Percentiles rank a stretch among this genome's conserved stretches.
phyloP scores from a whole-genome alignment of 1,140 invertebrate genomes.

The Charaxes varanes region DNA sequence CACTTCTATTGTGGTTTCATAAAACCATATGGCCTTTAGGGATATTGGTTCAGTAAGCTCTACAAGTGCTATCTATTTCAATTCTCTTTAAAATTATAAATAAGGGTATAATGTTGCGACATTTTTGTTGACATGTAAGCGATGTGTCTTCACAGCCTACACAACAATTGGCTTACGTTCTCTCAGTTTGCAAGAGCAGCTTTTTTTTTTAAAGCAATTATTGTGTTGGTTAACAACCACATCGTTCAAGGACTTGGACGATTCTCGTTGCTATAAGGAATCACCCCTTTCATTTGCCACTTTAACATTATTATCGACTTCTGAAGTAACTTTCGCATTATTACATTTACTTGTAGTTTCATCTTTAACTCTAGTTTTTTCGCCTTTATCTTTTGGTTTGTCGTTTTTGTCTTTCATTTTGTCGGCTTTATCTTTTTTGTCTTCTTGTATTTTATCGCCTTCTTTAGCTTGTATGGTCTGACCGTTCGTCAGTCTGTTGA shows the following conservation, averaged over 20 bases:
- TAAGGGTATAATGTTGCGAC: no score
- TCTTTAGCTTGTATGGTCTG: conserved; percentile 35
- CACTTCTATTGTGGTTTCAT: no score
- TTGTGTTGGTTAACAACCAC: conserved; percentile 33
- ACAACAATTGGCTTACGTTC: conserved; percentile 47
- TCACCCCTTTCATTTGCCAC: conserved; percentile 33
- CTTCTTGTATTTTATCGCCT: conserved; percentile 16
- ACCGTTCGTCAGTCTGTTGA: conserved; percentile 47
- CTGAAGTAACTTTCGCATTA: conserved; percentile 20
- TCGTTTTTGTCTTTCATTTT: conserved; percentile 25
- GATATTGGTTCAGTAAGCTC: no score
- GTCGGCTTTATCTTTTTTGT: conserved; percentile 23
- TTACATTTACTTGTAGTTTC: no score
- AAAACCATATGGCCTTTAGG: no score
- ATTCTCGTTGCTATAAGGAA: conserved; percentile 60
- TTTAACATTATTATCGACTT: conserved; percentile 22
- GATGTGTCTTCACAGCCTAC: not conserved
- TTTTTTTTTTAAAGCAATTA: conserved; percentile 49
- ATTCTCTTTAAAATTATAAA: no score
- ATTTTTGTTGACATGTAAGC: no score
- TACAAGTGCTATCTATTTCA: no score
- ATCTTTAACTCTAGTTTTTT: conserved; percentile 7
- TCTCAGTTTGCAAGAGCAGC: conserved; percentile 55
- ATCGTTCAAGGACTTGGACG: conserved; percentile 47
- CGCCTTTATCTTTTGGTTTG: conserved; percentile 13